Base-by-base conservation (phyloP, 2,888 invertebrate species). In the Disparrhopalites patrizii region DNA sequence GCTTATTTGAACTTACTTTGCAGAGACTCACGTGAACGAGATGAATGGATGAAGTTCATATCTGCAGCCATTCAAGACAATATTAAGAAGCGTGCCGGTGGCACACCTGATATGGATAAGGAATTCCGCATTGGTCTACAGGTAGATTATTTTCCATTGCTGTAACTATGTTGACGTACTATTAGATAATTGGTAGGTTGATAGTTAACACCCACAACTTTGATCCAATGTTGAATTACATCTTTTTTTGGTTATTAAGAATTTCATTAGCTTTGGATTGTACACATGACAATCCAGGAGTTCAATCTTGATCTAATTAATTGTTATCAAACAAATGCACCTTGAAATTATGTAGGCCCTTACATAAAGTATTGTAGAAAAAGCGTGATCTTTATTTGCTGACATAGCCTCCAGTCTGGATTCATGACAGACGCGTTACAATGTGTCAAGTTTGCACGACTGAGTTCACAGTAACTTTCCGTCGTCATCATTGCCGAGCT, bases 401-500 rank as follows among this genome's bases (percentile, higher is more conserved):
- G 50, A 54, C 31, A 51, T 54, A 80, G 77, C 84, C 84, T 18
- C 85, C 85, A 1, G 80, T 84, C 23, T 85, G 84, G 85, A 81
- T 84, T 40, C 83, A 82, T 18, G 85, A 85, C 76, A 78, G 79
- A n/a, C 77, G 83, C 33, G 85, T 84, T 2, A 85, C 85, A 2
- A 85, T 84, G 82, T 87, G 87, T 76, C 86, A 86, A 81, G 78
- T 83, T 30, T 87, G 87, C 77, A 83, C 84, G 13, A 80, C 81
- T 15, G 83, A 83, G 73, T 87, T 87, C 77, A 85, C 85, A 1
- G 81, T 86, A 13, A 84, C 85, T 70, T 85, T 84, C 78, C 80
- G 87, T 65, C 80, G 86, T 68, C 86, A 87, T 76, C 86, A 86
- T 77, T 87, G 87, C 75, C 78, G 86, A 71, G 84, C 85, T 36